Evolutionary conservation across 2,797 vertebrate genomes (phyloP), one percentile per base, ranked within the genome.

Genomic region (Chelon auratus): DNA sequence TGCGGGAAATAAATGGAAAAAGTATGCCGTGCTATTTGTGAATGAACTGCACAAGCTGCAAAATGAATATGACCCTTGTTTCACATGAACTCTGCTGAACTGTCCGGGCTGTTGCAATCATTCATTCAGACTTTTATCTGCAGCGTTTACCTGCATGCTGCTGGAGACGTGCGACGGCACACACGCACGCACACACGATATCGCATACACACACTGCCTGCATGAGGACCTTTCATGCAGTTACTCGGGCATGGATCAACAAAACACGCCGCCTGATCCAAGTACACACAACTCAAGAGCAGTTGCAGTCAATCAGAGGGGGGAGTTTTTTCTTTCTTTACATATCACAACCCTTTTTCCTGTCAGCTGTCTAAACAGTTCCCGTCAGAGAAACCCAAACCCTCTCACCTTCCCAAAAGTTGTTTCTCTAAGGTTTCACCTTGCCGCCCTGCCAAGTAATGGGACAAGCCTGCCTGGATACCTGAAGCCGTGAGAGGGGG

Each of bases 341-440:
- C 40, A 72, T 68, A 83, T 68, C 20, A 24, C 48, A 71, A 62
- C 36, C 74, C 30, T 33, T 33, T 67, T 80, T 86, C 74, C 78
- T 26, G 69, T 80, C 76, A 88, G 78, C 68, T 68, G 75, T 52
- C 56, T 43, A 76, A 89, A 84, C 63, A 71, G 50, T 82, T 87
- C 62, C 75, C 24, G 26, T 48, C 73, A 62, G 30, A 61, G 87
- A 88, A 85, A 89, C 57, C 11, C 26, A 86, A 86, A 73, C 39
- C 64, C 17, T 50, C 17, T 54, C 43, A 9, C 22, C 63, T 13
- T 69, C 43, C 54, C 52, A 47, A 4, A 51, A 53, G 47, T 42
- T 57, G 43, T 63, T 69, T 84, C 51, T 62, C 74, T 68, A 43
- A 48, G 59, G 58, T 76, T 80, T 74, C 65, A 48, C 40, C 47